Conservation (phyloP, 2,113 vertebrate genomes). For the Rhinoderma darwinii region DNA sequence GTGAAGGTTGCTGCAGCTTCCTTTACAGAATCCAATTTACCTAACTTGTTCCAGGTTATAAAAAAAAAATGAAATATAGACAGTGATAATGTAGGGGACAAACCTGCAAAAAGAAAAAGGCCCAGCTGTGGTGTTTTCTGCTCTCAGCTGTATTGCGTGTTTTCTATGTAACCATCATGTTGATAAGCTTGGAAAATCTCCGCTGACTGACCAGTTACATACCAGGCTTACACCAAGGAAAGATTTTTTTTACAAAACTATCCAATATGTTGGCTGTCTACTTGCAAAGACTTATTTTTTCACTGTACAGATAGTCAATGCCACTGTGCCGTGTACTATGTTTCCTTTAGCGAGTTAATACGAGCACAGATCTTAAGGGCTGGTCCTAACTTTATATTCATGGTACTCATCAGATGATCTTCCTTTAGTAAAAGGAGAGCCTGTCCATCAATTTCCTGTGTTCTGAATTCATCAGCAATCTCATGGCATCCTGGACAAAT, state of each 20-base stretch:
- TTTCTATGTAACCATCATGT: background rate
- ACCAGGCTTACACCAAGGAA: background rate
- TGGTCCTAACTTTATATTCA: conserved; percentile 98
- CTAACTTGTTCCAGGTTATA: background rate
- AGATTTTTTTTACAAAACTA: conserved; percentile 34
- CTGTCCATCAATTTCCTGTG: conserved; percentile 98
- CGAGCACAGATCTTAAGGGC: conserved; percentile 97
- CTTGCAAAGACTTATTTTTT: background rate
- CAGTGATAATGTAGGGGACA: background rate
- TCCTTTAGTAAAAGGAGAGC: conserved; percentile 95
- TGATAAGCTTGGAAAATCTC: background rate
- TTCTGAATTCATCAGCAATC: conserved; percentile 92
- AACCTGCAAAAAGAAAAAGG: background rate
- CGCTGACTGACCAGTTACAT: background rate
- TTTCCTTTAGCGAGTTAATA: conserved; percentile 93
- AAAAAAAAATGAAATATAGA: background rate
- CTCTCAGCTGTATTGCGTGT: background rate
- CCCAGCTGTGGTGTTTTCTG: background rate
- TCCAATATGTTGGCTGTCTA: background rate
- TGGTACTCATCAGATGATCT: conserved; percentile 97
- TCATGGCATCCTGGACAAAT: conserved; percentile 87
- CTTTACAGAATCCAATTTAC: background rate
- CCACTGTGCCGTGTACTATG: conserved; percentile 69
- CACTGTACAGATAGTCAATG: conserved; percentile 60
- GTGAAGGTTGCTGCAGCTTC: background rate